Evolutionary conservation across 2,797 vertebrate species (phyloP), one percentile per base, ranked within the genome.

Genomic region (Gymnoscopelus microlampas): DNA sequence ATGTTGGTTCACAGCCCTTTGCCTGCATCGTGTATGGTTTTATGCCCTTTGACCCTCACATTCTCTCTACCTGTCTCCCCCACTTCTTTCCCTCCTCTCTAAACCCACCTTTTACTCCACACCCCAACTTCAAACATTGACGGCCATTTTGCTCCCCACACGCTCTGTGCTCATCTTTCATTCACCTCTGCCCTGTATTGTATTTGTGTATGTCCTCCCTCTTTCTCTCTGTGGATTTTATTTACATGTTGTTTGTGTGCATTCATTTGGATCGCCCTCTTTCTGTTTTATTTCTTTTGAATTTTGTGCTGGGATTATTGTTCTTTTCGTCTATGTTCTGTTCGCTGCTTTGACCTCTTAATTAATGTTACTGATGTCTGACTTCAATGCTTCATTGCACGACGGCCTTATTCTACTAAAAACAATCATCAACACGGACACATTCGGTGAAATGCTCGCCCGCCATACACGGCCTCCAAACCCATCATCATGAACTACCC

Each of bases 201-300:
- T 35, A 29, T 56, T 44, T 3, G 11, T 61, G 44, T 19, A 24
- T 60, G 60, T 76, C 56, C 49, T 0, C 63, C 48, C 39, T 68
- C 53, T 5, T 49, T 4, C 60, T 66, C 24, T 59, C 48, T 56
- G 49, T 63, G 39, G 39, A 44, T 44, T 44, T 6, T 39, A 5
- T 39, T 39, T 39, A 39, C 4, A 3, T 65, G 39, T 50, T 48
- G 60, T 79, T 15, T 62, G 60, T 80, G 79, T 73, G 53, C 26
- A 29, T 7, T 9, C 26, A 29, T 58, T 2, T 13, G 9, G 44
- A 54, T 53, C 77, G 88, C 87, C 84, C 86, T 90, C 86, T 89
- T 88, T 90, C 86, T 81, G 71, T 76, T 39, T 29, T 29, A 2
- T 15, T 32, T 26, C 3, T 9, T 2, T 50, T n/a, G 4, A 2